Conservation (phyloP, 2,113 vertebrate genomes). For the Oophaga pumilio region DNA sequence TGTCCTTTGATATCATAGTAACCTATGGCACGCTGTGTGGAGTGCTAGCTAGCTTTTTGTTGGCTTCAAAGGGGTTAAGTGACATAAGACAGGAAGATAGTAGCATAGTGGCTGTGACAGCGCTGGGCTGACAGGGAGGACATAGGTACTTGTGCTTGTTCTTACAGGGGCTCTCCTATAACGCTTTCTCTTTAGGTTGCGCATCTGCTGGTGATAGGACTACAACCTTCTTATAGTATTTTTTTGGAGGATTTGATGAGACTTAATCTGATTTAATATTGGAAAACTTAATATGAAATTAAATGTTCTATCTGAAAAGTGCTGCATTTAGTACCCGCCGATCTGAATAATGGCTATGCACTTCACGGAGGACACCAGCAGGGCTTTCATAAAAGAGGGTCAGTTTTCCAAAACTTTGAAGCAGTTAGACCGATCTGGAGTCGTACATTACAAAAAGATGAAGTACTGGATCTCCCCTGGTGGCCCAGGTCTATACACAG, state of each 20-base stretch:
- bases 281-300: background rate
- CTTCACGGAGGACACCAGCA: conserved; percentile 31
- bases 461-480: conserved; percentile 43
- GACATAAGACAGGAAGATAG: conserved; percentile 51
- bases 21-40: conserved; percentile 28
- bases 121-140: conserved; percentile 29
- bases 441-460: conserved; percentile 25
- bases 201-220: background rate
- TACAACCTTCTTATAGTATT: background rate
- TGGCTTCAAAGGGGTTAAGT: conserved; percentile 48
- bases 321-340: background rate
- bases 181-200: background rate
- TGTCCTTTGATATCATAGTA: conserved; percentile 35
- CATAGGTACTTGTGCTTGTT: conserved; percentile 40
- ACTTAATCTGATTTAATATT: background rate
- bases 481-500: conserved; percentile 4
- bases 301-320: background rate
- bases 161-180: background rate
- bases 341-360: conserved; percentile 21
- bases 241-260: background rate
- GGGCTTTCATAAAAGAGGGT: background rate
- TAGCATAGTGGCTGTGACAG: conserved; percentile 15
- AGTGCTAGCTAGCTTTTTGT: background rate
- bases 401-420: conserved; percentile 33
- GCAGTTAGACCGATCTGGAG: conserved; percentile 20